Evolutionary conservation across 2,888 invertebrate genomes (phyloP).

Genomic region (Hypsopygia costalis): DNA sequence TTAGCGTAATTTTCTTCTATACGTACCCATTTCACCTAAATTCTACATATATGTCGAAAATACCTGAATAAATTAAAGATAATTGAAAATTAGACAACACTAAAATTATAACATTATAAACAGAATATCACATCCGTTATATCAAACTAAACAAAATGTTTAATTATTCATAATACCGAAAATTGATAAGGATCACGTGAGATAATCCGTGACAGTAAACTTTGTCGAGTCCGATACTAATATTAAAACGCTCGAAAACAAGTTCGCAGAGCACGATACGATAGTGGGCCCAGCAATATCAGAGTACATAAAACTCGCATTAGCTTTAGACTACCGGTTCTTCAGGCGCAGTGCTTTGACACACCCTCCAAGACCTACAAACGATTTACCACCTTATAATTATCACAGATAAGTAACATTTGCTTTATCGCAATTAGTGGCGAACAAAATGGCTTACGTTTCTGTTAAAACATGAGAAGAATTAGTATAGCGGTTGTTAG

Average conservation of each 20-base stretch:
- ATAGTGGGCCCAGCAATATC: slow-evolving; percentile 43
- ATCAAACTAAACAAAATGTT: no score
- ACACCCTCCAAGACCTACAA: not conserved
- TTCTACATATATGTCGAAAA: no score
- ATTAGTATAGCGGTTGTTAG: not conserved
- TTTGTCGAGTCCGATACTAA: not conserved
- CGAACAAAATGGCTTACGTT: not conserved
- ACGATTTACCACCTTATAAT: slow-evolving; percentile 3
- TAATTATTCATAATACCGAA: not conserved
- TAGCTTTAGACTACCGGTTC: slow-evolving; percentile 54
- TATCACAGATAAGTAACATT: not conserved
- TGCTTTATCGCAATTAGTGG: not conserved
- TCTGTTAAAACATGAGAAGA: not conserved
- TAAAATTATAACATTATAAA: no score
- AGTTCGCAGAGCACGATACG: slow-evolving; percentile 35
- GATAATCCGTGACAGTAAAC: not conserved
- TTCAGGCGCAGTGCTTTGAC: slow-evolving; percentile 9
- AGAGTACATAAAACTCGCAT: slow-evolving; percentile 63
- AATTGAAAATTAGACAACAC: no score
- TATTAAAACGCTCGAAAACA: slow-evolving; percentile 23
- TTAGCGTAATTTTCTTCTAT: no score
- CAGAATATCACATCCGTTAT: no score
- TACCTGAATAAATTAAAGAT: no score
- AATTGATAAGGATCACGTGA: slow-evolving; percentile 1
- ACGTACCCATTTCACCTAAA: no score